Percentiles rank a stretch among this genome's conserved stretches.
phyloP scores from a whole-genome alignment of 2,888 invertebrate species.

The Ochropleura leucogaster region DNA sequence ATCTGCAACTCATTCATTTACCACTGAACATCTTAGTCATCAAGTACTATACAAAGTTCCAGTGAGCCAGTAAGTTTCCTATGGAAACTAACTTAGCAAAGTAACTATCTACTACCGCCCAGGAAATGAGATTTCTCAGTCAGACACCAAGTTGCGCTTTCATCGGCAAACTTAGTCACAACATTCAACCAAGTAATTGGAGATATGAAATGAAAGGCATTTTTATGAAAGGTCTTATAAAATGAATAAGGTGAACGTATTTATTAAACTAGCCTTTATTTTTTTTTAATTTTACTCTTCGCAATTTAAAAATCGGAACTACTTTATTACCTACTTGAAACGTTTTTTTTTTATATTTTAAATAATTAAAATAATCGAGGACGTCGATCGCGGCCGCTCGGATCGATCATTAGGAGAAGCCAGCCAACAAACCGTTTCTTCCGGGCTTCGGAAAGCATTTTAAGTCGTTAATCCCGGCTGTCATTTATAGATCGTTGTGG shows the following conservation, averaged over 20 bases:
- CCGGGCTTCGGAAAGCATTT: no score
- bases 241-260: not conserved
- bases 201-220: slow-evolving; percentile 5
- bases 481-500: no score
- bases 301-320: not conserved
- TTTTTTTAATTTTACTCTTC: not conserved
- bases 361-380: no score
- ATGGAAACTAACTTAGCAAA: slow-evolving; percentile 13
- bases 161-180: slow-evolving; percentile 20
- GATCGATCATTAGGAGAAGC: no score
- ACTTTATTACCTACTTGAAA: no score
- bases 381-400: no score
- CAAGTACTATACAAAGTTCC: slow-evolving; percentile 23
- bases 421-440: no score
- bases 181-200: slow-evolving; percentile 8
- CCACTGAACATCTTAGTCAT: slow-evolving; percentile 12
- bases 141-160: slow-evolving; percentile 13
- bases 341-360: no score
- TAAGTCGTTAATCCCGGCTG: no score
- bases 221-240: not conserved
- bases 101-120: slow-evolving; percentile 1
- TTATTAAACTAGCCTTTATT: not conserved
- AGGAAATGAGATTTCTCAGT: slow-evolving; percentile 27
- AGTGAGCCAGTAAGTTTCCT: slow-evolving; percentile 17
- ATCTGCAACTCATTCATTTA: slow-evolving; percentile 26